Base-by-base conservation (phyloP, 2,888 invertebrate species). In the Chirona hameri region DNA sequence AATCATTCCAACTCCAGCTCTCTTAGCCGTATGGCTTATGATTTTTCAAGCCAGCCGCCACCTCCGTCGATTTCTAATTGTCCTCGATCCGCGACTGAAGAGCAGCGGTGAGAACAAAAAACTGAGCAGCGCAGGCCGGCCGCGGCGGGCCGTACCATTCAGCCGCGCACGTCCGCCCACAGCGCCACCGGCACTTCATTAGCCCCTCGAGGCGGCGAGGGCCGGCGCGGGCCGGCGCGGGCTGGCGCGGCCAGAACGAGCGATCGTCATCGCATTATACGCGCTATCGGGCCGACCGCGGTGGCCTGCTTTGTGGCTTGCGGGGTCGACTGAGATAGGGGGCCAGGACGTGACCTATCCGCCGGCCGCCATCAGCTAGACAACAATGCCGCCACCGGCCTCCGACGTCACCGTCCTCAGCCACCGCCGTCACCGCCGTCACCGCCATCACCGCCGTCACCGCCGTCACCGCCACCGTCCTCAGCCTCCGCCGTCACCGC, bases 121-220 rank as follows among this genome's bases (percentile, higher is more conserved):
- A 46, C 39, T 12, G 9, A 12, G 31, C 15, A 10, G 76, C 7
- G 76, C 39, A 9, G 46, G 7, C 39, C 31, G 76, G 39, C 39
- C 24, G 24, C 46, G 31, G 76, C 46, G 7, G 76, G 4, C 24
- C 31, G 21, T 0, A 5, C 46, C 69, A 76, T 76, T 76, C 76
- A 76, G 76, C 14, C 76, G 46, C 52, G 76, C 76, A 46, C 76
- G 76, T 21, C 27, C 76, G 24, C 76, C 39, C 76, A 76, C 39
- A 46, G 46, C 65, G 39, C 24, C 39, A 5, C 24, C 15, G 21
- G 21, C 31, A 7, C 76, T 76, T 76, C 76, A 76, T 76, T 76
- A 76, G 76, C 76, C 76, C 76, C 76, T 76, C 76, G 12, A 14
- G 76, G 27, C 7, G 46, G 21, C 76, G 39, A 69, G 69, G 29